phyloP scores from a whole-genome alignment of 2,888 invertebrate species.

The Mechanitis mazaeus region DNA sequence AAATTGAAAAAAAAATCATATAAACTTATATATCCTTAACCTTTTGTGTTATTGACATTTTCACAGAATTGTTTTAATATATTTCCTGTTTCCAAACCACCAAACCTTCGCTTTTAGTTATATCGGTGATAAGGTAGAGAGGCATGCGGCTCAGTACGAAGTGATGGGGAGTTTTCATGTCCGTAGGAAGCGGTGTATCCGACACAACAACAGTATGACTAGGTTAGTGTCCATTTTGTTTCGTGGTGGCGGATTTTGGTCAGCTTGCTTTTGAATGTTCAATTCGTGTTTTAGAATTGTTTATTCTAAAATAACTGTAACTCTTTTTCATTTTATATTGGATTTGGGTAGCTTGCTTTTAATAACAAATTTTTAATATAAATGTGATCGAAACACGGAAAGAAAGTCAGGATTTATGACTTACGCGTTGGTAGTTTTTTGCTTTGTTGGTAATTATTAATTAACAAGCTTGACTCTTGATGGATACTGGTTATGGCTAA shows the following conservation, averaged over 20 bases:
- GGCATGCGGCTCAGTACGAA: constrained; percentile 65
- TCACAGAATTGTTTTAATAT: not conserved
- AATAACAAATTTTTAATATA: constrained; percentile 1
- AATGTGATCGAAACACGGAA: constrained; percentile 8
- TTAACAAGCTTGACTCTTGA: no score
- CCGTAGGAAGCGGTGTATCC: constrained; percentile 62
- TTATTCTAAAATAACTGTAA: no score
- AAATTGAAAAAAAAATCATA: no score
- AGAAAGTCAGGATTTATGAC: no score
- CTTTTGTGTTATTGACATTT: not conserved
- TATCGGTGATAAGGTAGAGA: constrained; percentile 68
- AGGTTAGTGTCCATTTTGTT: constrained; percentile 53
- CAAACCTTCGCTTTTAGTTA: constrained; percentile 53
- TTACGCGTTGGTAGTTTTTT: no score
- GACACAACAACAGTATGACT: constrained; percentile 71
- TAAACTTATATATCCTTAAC: no score
- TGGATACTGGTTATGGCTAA: no score
- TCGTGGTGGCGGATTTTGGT: constrained; percentile 34
- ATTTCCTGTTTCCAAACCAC: not conserved
- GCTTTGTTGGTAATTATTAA: no score
- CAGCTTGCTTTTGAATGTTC: constrained; percentile 16
- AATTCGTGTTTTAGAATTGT: not conserved
- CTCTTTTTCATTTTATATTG: no score
- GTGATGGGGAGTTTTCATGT: constrained; percentile 62
- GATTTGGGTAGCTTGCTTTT: not conserved